Percentiles rank a stretch among this genome's conserved stretches.
Conservation (phyloP, 2,113 vertebrate genomes). For the Microcebus lehilahytsara region DNA sequence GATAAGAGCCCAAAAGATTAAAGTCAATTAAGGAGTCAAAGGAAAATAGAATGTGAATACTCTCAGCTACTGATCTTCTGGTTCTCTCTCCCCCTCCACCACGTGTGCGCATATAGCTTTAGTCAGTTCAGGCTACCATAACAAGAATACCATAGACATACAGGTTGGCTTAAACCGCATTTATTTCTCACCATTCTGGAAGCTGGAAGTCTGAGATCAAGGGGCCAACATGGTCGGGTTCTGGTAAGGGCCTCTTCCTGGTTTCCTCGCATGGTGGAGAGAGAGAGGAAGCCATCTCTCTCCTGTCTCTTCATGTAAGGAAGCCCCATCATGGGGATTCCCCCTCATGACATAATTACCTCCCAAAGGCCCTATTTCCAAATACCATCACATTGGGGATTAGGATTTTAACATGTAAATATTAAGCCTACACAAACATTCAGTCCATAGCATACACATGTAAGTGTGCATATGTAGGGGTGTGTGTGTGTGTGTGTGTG, state of each 20-base stretch:
- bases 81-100: neutral
- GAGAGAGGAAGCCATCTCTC: neutral
- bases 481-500: neutral
- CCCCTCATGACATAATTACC: neutral
- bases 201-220: neutral
- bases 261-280: neutral
- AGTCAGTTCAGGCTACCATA: neutral
- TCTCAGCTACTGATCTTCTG: neutral
- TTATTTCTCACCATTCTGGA: neutral
- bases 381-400: neutral
- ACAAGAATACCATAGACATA: neutral
- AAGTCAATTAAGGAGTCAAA: slow-evolving; percentile 5
- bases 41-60: neutral
- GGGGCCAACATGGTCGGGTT: neutral
- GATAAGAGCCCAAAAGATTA: neutral
- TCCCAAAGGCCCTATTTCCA: neutral
- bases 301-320: neutral
- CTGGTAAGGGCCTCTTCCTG: neutral
- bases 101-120: neutral
- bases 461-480: no score
- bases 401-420: neutral
- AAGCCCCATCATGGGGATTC: fast-evolving
- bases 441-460: neutral
- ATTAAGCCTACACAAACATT: neutral
- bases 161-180: neutral